Evolutionary conservation across 2,113 vertebrate genomes (phyloP), one percentile per base, ranked within the genome.

Genomic region (Brienomyrus longianalis): DNA sequence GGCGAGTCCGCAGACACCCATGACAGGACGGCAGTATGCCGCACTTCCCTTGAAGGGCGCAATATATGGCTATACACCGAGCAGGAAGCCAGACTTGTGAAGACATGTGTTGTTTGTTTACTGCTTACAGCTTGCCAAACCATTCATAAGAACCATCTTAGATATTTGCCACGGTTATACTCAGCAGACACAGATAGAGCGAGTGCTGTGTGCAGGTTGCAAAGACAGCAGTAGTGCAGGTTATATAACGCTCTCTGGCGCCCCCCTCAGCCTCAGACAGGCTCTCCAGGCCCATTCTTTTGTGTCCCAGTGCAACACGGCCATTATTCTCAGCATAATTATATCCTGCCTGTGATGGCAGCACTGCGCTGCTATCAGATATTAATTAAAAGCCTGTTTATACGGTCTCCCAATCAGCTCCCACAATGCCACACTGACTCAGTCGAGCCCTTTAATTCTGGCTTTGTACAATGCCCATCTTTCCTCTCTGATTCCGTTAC

Each of bases 301-400:
- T 90, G 89, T 90, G 43, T 70, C 48, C 59, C 85, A 48, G 23
- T 45, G 84, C 84, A 80, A 54, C 89, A 51, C 62, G 54, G 70
- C 85, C 86, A 77, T 90, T 87, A 90, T 87, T 87, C 89, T 51
- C 85, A 10, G 27, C 47, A 54, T 87, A 90, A 87, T 90, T 87
- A 87, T 86, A 90, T 48, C 62, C 89, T 52, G 62, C 48, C 3
- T 52, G 62, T 43, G 62, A 90, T 59, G 35, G 85, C 13, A 43
- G 59, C 13, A 8, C 85, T 21, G 21, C 4, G 2, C 62, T 19
- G 19, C 48, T 27, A 50, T 87, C 48, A 90, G 89, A 80, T 62
- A 52, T 87, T 90, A 90, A 87, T 90, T 90, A 87, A 87, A 87
- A 86, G 84, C 84, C 89, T 87, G 89, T 90, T 87, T 90, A 90